Evolutionary conservation across 2,797 vertebrate species (phyloP).

Genomic region (Sandelia bainsii): DNA sequence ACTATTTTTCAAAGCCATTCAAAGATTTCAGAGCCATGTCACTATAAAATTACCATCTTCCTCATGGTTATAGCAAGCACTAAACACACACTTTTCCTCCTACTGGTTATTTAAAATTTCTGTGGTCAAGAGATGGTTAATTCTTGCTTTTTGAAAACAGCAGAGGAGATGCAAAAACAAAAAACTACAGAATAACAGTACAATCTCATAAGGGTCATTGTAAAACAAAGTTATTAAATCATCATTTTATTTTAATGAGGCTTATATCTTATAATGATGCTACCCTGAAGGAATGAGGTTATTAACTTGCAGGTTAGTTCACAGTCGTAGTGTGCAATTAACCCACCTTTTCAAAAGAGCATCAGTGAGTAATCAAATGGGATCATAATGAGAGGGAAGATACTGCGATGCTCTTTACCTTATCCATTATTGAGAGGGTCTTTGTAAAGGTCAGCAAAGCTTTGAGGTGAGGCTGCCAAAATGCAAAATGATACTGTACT

Average conservation of each 20-base stretch:
- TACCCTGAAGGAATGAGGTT: constrained; percentile 79
- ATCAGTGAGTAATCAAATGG: constrained; percentile 67
- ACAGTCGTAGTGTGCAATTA: constrained; percentile 75
- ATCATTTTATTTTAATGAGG: constrained; percentile 81
- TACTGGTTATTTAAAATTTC: neutral
- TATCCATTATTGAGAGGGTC: constrained; percentile 69
- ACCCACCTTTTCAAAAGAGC: constrained; percentile 71
- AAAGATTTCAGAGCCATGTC: constrained; percentile 1
- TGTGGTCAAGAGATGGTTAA: constrained; percentile 7
- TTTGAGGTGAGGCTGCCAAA: constrained; percentile 61
- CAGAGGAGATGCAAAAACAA: constrained; percentile 5
- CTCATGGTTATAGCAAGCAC: neutral
- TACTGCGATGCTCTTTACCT: constrained; percentile 53
- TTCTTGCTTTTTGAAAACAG: constrained; percentile 9
- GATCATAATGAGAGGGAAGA: constrained; percentile 73
- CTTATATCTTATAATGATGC: constrained; percentile 78
- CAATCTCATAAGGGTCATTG: constrained; percentile 70
- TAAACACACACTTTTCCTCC: neutral
- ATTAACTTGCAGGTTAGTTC: constrained; percentile 83
- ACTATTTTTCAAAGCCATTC: constrained; percentile 11
- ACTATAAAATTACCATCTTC: neutral
- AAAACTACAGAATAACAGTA: constrained; percentile 52
- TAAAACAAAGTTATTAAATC: constrained; percentile 80
- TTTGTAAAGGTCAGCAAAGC: constrained; percentile 63
- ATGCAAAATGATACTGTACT: constrained; percentile 59